Conservation (phyloP, 2,113 vertebrate species). For the Silurus meridionalis region DNA sequence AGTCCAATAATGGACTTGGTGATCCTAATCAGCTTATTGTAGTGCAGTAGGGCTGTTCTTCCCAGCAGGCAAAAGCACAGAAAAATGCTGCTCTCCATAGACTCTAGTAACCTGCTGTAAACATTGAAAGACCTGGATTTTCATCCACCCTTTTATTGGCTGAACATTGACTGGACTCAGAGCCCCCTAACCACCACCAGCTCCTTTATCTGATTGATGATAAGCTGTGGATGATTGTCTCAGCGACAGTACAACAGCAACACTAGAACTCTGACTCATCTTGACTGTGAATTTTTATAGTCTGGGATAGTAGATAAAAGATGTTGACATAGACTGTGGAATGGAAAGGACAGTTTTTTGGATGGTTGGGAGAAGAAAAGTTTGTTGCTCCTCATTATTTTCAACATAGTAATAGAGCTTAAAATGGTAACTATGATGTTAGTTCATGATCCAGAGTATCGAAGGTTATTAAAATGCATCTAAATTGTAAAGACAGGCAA, state of each 20-base stretch:
- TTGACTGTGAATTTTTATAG: not conserved
- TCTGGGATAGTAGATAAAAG: not conserved
- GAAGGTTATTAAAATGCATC: not conserved
- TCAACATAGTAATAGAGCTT: not conserved
- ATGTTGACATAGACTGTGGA: not conserved
- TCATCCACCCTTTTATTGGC: not conserved
- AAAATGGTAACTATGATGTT: not conserved
- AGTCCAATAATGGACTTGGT: not conserved
- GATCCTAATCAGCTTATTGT: not conserved
- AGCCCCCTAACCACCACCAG: not conserved
- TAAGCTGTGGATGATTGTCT: not conserved
- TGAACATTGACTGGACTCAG: not conserved
- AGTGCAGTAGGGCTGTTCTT: not conserved
- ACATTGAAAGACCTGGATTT: not conserved
- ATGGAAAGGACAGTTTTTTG: not conserved
- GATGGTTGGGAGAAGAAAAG: not conserved
- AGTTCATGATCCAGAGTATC: not conserved
- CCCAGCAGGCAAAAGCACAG: not conserved
- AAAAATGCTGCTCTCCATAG: not conserved
- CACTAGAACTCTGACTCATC: not conserved
- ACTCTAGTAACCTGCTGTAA: not conserved
- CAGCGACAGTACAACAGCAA: not conserved
- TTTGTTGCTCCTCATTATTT: not conserved
- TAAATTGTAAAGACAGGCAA: not conserved
- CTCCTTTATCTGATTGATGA: not conserved